Evolutionary conservation across 2,113 vertebrate species (phyloP), one percentile per base, ranked within the genome.

Genomic region (Spilogale gracilis): DNA sequence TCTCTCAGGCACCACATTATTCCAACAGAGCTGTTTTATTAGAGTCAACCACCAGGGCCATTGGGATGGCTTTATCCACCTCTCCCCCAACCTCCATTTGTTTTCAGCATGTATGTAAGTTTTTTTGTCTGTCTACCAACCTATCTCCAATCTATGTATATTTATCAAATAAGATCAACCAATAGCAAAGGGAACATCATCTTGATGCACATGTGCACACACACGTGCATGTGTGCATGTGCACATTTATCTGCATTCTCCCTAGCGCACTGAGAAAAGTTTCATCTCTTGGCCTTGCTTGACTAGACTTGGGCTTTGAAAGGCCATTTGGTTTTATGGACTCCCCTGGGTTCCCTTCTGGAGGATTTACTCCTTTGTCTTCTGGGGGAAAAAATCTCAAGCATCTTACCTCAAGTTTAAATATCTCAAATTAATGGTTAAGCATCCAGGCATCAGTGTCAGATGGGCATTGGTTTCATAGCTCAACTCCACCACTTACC

Each of bases 1-100:
- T 98, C 98, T 98, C 98, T 98, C 97, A 98, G 96, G 95, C 98
- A 97, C 96, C 98, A 97, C 98, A 98, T 99, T 99, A 98, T 99
- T 99, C 97, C 98, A 98, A 96, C 91, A 98, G 98, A 98, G 96
- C 97, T 98, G 96, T 98, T 99, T 98, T 98, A 98, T 98, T 98
- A 97, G 97, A 97, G 94, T 93, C 87, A 98, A 97, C 92, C 98
- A 97, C 83, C 89, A 93, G 74, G 82, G 92, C 96, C 92, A 45
- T 93, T 95, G 78, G 52, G 52, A 82, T 88, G 43, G 56, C 81
- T 94, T 97, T 71, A 81, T 25, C 71, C 32, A 14, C 38, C 9
- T 3, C 45, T 13, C 23, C 38, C 23, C 16, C 21, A 8, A 48
- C 81, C 32, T 87, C 80, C 18, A 85, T 90, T 38, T 81, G 80